A percentile compares a stretch with the other conserved stretches of the same genome.
phyloP scores from a whole-genome alignment of 2,113 vertebrate species.

The Brienomyrus brachyistius region DNA sequence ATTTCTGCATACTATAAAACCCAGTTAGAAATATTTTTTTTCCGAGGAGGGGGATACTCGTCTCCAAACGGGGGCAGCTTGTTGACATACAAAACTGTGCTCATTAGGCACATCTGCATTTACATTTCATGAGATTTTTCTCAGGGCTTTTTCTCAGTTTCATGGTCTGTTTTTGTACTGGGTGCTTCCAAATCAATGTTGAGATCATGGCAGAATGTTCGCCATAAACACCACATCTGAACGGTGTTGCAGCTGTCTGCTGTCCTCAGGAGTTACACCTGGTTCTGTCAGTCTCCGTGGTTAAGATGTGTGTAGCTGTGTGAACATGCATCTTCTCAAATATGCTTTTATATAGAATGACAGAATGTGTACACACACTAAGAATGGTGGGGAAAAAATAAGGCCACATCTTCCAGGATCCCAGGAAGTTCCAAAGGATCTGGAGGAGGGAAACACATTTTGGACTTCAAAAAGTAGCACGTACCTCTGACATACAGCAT shows the following conservation, averaged over 20 bases:
- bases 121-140: neutral
- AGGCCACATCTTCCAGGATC: conserved; percentile 63
- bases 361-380: conserved; percentile 45
- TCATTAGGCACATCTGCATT: neutral
- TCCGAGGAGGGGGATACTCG: neutral
- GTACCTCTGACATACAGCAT: neutral
- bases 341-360: conserved; percentile 15
- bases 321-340: neutral
- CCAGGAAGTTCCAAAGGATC: conserved; percentile 54
- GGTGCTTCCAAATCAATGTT: neutral
- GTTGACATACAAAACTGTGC: neutral
- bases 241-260: neutral
- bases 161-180: neutral
- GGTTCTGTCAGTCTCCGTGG: neutral
- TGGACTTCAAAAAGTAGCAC: neutral
- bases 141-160: neutral
- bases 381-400: conserved; percentile 48
- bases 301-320: conserved; percentile 22
- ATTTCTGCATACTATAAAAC: neutral
- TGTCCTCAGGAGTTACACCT: conserved; percentile 43
- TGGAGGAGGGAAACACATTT: conserved; percentile 39
- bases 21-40: neutral
- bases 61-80: neutral
- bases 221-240: neutral
- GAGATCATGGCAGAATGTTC: neutral